Percentiles rank a stretch among this genome's conserved stretches.
Conservation (phyloP, 2,113 vertebrate genomes). For the Dolichallabes microphthalmus region DNA sequence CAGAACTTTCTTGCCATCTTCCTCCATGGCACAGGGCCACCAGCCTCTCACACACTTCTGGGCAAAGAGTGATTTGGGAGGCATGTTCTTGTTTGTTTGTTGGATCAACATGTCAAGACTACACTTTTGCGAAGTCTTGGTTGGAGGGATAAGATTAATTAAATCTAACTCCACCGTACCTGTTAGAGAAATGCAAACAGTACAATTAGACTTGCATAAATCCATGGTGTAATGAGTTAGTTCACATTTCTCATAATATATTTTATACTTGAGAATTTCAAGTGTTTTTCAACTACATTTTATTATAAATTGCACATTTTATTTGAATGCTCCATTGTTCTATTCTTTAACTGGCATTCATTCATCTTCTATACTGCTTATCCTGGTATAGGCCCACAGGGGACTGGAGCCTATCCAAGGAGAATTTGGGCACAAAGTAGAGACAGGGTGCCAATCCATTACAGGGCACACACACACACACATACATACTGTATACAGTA, state of each 20-base stretch:
- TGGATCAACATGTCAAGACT: conserved; percentile 81
- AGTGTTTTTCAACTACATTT: background rate
- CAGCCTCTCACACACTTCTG: conserved; percentile 94
- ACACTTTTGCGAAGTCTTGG: conserved; percentile 89
- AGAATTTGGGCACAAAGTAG: no score
- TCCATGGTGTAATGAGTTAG: background rate
- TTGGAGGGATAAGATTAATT: conserved; percentile 79
- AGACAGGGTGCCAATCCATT: no score
- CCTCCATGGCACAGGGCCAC: conserved; percentile 90
- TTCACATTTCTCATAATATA: background rate
- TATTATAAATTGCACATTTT: background rate
- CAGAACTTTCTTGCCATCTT: conserved; percentile 79
- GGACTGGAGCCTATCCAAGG: no score
- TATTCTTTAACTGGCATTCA: background rate
- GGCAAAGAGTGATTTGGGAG: conserved; percentile 84
- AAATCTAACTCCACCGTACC: conserved; percentile 84
- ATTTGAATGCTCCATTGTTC: background rate
- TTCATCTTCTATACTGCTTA: no score
- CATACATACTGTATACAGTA: no score
- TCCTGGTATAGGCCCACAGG: no score
- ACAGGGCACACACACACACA: no score
- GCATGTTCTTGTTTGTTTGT: conserved; percentile 63
- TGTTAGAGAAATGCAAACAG: conserved; percentile 39
- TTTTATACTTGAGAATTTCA: conserved; percentile 3
- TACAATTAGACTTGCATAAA: background rate